Percentiles rank a stretch among this genome's conserved stretches.
phyloP scores from a whole-genome alignment of 1,140 invertebrate species.

The Varroa destructor region DNA sequence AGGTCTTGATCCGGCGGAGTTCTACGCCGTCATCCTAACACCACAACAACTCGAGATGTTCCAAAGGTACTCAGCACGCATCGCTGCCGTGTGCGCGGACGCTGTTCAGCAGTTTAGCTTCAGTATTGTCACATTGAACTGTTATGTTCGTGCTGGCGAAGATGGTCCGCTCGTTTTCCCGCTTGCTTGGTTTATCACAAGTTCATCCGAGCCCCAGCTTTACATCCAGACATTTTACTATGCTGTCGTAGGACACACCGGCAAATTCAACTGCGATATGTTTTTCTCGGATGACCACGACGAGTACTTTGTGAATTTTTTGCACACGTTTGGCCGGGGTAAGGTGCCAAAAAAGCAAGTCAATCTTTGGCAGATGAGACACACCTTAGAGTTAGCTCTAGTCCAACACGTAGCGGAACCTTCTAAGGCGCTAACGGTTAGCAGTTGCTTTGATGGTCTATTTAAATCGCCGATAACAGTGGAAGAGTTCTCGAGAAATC shows the following conservation, averaged over 20 bases:
- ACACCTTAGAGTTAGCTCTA: slow-evolving; percentile 22
- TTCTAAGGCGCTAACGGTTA: neutral
- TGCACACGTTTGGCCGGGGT: slow-evolving; percentile 1
- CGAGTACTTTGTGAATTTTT: slow-evolving; percentile 16
- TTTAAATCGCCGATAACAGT: neutral
- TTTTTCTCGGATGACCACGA: slow-evolving; percentile 22
- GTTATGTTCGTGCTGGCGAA: slow-evolving; percentile 3
- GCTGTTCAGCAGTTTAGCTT: slow-evolving; percentile 14
- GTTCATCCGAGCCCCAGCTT: neutral
- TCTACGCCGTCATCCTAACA: slow-evolving; percentile 16
- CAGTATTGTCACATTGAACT: slow-evolving; percentile 22
- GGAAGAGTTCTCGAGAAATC: slow-evolving; percentile 13
- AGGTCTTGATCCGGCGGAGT: slow-evolving; percentile 13
- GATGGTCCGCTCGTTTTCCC: neutral
- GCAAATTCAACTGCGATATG: slow-evolving; percentile 11
- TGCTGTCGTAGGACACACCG: slow-evolving; percentile 16
- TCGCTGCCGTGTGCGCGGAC: slow-evolving; percentile 10
- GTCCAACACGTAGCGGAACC: slow-evolving; percentile 16
- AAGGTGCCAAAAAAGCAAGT: slow-evolving; percentile 23
- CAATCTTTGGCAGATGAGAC: slow-evolving; percentile 14
- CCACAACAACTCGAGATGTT: slow-evolving; percentile 13
- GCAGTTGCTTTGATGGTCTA: slow-evolving; percentile 2
- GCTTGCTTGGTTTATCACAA: slow-evolving; percentile 17
- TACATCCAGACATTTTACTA: slow-evolving; percentile 24
- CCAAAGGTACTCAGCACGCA: neutral